A percentile compares a stretch with the other conserved stretches of the same genome.
phyloP scores from a whole-genome alignment of 2,888 invertebrate species.

The Stenodera caucasica region DNA sequence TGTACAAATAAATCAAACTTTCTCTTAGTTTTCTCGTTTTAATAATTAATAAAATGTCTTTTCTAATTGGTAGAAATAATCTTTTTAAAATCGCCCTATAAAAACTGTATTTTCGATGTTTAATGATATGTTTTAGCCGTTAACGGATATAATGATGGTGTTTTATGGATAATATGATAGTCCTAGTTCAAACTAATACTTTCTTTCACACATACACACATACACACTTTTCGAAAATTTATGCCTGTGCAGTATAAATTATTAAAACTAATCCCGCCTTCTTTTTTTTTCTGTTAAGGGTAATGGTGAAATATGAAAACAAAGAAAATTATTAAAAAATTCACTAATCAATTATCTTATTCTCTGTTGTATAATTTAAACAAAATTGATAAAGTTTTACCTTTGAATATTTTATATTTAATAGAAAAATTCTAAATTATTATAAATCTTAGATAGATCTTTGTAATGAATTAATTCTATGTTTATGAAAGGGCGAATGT shows the following conservation, averaged over 20 bases:
- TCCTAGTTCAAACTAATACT: not conserved
- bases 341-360: not conserved
- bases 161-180: constrained; percentile 10
- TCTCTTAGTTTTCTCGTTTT: not conserved
- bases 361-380: not conserved
- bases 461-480: constrained; percentile 28
- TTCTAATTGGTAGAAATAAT: too few relatives aligned
- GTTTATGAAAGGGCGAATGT: constrained; percentile 11
- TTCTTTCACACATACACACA: too few relatives aligned
- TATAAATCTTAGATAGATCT: too few relatives aligned
- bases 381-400: not conserved
- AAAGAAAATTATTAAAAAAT: not conserved
- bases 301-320: not conserved
- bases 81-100: not conserved
- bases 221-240: not conserved
- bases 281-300: too few relatives aligned
- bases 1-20: not conserved
- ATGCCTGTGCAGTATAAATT: not conserved
- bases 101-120: constrained; percentile 3
- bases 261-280: too few relatives aligned
- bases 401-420: not conserved
- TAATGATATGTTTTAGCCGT: constrained; percentile 8
- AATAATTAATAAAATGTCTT: too few relatives aligned
- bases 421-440: too few relatives aligned
- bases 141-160: constrained; percentile 9